phyloP scores from a whole-genome alignment of 1,140 invertebrate genomes.

The Brachionus rubens region DNA sequence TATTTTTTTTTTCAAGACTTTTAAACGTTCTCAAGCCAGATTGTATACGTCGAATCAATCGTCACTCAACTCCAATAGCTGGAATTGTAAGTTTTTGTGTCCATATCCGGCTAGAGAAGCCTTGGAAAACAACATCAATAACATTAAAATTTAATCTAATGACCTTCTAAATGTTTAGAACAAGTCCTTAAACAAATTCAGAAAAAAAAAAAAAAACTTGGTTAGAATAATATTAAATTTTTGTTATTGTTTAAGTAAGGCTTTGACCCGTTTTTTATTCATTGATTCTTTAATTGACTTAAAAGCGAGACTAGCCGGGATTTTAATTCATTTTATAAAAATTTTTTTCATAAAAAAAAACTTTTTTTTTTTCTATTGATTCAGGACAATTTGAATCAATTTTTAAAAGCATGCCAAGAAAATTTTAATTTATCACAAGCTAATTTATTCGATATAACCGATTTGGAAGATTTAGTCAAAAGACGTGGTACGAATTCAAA shows the following conservation, averaged over 20 bases:
- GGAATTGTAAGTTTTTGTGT: constrained; percentile 54
- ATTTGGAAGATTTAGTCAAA: constrained; percentile 54
- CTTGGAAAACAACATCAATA: background rate
- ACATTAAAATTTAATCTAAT: constrained; percentile 25
- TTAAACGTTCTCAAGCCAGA: constrained; percentile 55
- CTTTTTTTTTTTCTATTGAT: constrained; percentile 33
- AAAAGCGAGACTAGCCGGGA: too few species aligned
- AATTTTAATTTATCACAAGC: constrained; percentile 54
- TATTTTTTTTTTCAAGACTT: constrained; percentile 51
- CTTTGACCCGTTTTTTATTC: too few species aligned
- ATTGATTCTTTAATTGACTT: too few species aligned
- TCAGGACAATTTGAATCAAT: constrained; percentile 58
- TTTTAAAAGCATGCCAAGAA: constrained; percentile 54
- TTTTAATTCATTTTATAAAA: background rate
- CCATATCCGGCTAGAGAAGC: background rate
- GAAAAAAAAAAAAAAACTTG: too few species aligned
- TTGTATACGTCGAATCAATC: constrained; percentile 56
- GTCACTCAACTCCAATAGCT: constrained; percentile 55
- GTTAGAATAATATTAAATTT: too few species aligned
- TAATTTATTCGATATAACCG: constrained; percentile 56
- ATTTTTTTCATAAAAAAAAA: background rate
- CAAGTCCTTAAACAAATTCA: too few species aligned
- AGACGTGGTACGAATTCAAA: constrained; percentile 25
- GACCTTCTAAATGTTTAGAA: too few species aligned
- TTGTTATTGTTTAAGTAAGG: too few species aligned